Evolutionary conservation across 2,888 invertebrate species (phyloP), one percentile per base, ranked within the genome.

Genomic region (Horisme vitalbata): DNA sequence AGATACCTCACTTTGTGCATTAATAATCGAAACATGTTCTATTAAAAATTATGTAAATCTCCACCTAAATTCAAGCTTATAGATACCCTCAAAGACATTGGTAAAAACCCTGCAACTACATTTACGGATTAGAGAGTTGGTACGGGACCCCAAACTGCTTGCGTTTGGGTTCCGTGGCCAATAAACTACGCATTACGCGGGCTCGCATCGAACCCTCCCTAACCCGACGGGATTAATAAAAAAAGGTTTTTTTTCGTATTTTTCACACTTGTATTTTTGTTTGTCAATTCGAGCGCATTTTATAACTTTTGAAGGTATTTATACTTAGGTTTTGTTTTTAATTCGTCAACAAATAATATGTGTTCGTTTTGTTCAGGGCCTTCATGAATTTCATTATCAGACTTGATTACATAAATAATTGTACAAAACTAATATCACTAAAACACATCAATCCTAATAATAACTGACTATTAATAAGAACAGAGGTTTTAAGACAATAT

Each of bases 151-250:
- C 75, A 76, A 79, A 82, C 73, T 50, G 63, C 65, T 63, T 55
- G 65, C 62, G 59, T 72, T 73, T 65, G 70, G 71, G 77, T 68
- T 75, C 75, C 72, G 68, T 64, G 75, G 74, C 75, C 68, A 64
- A 81, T 84, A 83, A 84, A 84, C 71, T 67, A 77, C 66, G 68
- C 79, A 82, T 83, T 83, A 82, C 74, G 75, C 55, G 72, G 46
- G 70, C 35, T 56, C 41, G 33, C 30, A 52, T 43, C 48, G 55
- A 60, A 65, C 65, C 70, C 70, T 66, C 62, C 48, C 34, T 33
- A 20, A 28, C 33, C 55, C 46, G 39, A 63, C 55, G 62, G 67
- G 68, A 57, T 45, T 41, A 37, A 44, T 56, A 49, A 47, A 41
- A 39, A 38, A 52, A 48, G 44, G 26, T 38, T 48, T 43, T 41